These are phyloP conservation scores for Tetragonula carbonaria DNA, from an alignment of 2,888 invertebrate genomes.

Conservation along the genomic window DNA sequence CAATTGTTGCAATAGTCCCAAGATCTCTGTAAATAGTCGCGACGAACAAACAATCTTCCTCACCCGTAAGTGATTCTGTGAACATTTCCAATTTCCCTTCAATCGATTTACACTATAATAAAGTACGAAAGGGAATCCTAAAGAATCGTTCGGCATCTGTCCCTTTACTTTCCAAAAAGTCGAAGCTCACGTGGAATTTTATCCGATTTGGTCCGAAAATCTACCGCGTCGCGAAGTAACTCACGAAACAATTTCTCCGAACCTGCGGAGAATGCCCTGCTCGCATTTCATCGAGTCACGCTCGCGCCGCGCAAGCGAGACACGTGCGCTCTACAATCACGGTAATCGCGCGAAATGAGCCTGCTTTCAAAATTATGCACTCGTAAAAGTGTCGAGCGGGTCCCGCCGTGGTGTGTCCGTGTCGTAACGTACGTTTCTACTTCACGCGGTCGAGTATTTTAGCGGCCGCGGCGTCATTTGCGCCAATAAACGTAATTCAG, in stretches of 20 bases:
- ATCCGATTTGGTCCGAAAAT: too few species aligned
- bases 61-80: too few species aligned
- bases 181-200: too few species aligned
- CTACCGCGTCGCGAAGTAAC: background rate
- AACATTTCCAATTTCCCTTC: too few species aligned
- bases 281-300: background rate
- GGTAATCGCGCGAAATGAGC: slow-evolving; percentile 44
- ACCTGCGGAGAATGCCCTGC: background rate
- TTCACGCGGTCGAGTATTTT: slow-evolving; percentile 40
- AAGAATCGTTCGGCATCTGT: too few species aligned
- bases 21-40: too few species aligned
- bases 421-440: slow-evolving; percentile 34
- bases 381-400: slow-evolving; percentile 40
- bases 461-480: slow-evolving; percentile 23
- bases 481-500: slow-evolving; percentile 60
- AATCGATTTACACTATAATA: too few species aligned
- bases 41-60: too few species aligned
- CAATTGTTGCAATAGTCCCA: too few species aligned
- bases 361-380: slow-evolving; percentile 27
- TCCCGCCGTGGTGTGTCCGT: slow-evolving; percentile 15
- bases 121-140: too few species aligned
- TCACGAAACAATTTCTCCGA: background rate
- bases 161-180: too few species aligned
- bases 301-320: background rate
- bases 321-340: slow-evolving; percentile 1